These are phyloP conservation scores for Pteruthius melanotis DNA, from an alignment of 2,113 vertebrate genomes.

Conservation along the genomic window DNA sequence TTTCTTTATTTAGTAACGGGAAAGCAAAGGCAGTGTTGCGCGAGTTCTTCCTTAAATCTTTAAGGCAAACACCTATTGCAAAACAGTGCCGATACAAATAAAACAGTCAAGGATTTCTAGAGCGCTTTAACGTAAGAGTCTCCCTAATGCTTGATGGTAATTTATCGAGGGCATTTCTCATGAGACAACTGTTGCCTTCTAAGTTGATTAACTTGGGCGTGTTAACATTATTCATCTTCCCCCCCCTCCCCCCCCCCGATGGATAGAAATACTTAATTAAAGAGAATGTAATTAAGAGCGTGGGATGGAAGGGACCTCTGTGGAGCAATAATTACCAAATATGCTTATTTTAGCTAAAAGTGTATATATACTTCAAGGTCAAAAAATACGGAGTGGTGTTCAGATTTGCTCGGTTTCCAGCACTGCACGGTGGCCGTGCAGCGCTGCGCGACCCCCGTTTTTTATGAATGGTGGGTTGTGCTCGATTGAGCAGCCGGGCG, in stretches of 20 bases:
- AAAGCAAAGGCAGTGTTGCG: not conserved
- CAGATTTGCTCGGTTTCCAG: not conserved
- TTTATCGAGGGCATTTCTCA: not conserved
- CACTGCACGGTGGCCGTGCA: rapidly evolving
- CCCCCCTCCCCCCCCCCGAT: too few relatives aligned
- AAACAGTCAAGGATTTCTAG: not conserved
- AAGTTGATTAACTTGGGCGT: not conserved
- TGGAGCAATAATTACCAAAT: not conserved
- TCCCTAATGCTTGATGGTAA: not conserved
- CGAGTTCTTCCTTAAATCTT: not conserved
- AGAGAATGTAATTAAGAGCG: not conserved
- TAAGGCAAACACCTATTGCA: not conserved
- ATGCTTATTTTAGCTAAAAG: not conserved
- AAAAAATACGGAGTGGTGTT: not conserved
- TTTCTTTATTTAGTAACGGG: not conserved
- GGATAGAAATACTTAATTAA: not conserved
- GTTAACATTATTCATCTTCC: not conserved
- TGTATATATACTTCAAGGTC: not conserved
- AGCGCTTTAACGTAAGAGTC: not conserved
- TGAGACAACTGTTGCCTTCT: not conserved
- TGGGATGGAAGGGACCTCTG: not conserved
- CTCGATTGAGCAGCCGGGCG: not conserved
- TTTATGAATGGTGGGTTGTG: slow-evolving; percentile 50
- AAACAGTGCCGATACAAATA: not conserved
- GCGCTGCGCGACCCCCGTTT: not conserved